Percentiles rank a stretch among this genome's conserved stretches.
phyloP scores from a whole-genome alignment of 2,888 invertebrate genomes.

The Eurytoma adleriae region DNA sequence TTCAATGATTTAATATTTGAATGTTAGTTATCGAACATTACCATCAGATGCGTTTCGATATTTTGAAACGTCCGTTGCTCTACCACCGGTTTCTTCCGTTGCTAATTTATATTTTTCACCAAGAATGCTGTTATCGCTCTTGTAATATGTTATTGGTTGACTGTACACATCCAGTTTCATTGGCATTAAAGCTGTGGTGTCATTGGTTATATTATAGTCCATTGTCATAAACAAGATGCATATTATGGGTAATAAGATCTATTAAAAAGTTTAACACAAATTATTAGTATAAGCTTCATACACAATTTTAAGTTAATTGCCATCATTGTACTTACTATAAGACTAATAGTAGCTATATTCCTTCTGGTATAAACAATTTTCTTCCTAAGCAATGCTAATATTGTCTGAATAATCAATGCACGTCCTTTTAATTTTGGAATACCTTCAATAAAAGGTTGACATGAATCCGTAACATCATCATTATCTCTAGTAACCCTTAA shows the following conservation, averaged over 20 bases:
- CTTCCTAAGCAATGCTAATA: slow-evolving; percentile 71
- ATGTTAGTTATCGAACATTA: slow-evolving; percentile 41
- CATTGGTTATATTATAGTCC: slow-evolving; percentile 64
- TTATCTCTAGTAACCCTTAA: slow-evolving; percentile 69
- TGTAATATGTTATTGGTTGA: slow-evolving; percentile 67
- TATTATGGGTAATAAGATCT: slow-evolving; percentile 69
- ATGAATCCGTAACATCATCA: slow-evolving; percentile 64
- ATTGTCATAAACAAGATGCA: slow-evolving; percentile 69
- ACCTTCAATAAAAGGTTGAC: slow-evolving; percentile 60
- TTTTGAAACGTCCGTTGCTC: slow-evolving; percentile 50
- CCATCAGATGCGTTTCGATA: slow-evolving; percentile 59
- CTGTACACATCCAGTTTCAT: slow-evolving; percentile 71
- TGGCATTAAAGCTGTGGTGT: slow-evolving; percentile 62
- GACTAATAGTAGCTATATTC: slow-evolving; percentile 66
- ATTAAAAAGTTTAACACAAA: slow-evolving; percentile 6
- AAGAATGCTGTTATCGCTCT: slow-evolving; percentile 57
- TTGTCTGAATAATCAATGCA: slow-evolving; percentile 67
- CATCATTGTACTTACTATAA: slow-evolving; percentile 65
- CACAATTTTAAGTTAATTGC: slow-evolving; percentile 7
- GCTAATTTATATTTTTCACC: slow-evolving; percentile 61
- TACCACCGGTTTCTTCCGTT: slow-evolving; percentile 62
- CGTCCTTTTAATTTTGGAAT: slow-evolving; percentile 68
- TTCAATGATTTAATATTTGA: slow-evolving; percentile 1
- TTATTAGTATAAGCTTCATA: neutral
- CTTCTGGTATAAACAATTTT: slow-evolving; percentile 70